Evolutionary conservation across 1,140 invertebrate genomes (phyloP), one percentile per base, ranked within the genome.

Genomic region (Philotrypesis tridentata): DNA sequence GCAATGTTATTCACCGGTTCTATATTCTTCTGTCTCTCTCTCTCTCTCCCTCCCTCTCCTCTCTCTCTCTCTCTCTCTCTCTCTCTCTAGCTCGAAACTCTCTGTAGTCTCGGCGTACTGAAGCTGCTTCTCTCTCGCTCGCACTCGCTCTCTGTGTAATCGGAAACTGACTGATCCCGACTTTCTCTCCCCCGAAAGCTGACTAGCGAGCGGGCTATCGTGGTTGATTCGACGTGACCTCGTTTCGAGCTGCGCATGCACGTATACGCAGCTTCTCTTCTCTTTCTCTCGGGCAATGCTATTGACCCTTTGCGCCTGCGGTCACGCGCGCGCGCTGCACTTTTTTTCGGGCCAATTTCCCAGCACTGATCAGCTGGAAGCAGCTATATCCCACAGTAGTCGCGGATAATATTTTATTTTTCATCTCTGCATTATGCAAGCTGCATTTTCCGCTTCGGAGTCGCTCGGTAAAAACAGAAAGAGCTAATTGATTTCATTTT

Each of bases 101-200:
- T 55, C 5, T n/a, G 6, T 17, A 55, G 17, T 17, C 0, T n/a
- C 48, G 3, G 17, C 48, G 21, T 17, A 55, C n/a, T 55, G 21
- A 55, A n/a, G 21, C 48, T 55, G n/a, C n/a, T n/a, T 55, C 48
- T 55, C 48, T 55, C 48, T 55, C 48, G 0, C 21, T 55, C 0
- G 14, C 48, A n/a, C n/a, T n/a, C n/a, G 0, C 40, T 12, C 12
- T 55, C 21, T 55, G 48, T 55, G 48, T 43, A 65, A 83, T 87
- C 83, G 81, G 85, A 85, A 86, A 87, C 78, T 82, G 87, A 85
- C 55, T 43, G 74, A 74, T 65, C 63, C 63, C 63, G 25, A 65
- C 63, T 65, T 65, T 29, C 63, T 25, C 63, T 25, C 48, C 48
- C 21, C 48, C 48, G 6, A 55, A 55, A 55, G 48, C 48, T 55